Percentiles rank a stretch among this genome's conserved stretches.
phyloP scores from a whole-genome alignment of 2,888 invertebrate genomes.

The Epistrophe grossulariae region DNA sequence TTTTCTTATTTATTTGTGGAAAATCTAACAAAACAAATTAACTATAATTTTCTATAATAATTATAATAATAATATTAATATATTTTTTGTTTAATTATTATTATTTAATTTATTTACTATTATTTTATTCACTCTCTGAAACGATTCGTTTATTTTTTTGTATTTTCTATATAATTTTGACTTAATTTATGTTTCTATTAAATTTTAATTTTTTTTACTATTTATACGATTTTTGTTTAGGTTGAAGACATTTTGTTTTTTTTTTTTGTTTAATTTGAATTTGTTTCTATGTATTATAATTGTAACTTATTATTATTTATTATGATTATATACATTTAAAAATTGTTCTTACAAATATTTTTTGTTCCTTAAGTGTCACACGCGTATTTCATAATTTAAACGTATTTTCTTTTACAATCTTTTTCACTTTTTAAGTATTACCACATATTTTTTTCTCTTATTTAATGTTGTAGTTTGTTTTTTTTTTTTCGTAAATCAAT shows the following conservation, averaged over 20 bases:
- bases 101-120: background rate
- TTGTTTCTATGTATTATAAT: conserved; percentile 60
- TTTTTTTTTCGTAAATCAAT: conserved; percentile 21
- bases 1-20: conserved; percentile 58
- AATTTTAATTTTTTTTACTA: conserved; percentile 45
- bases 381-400: conserved; percentile 14
- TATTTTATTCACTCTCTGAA: conserved; percentile 55
- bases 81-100: conserved; percentile 23
- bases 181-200: conserved; percentile 22
- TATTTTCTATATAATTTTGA: conserved; percentile 26
- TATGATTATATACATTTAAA: conserved; percentile 73
- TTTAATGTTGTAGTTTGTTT: conserved; percentile 26
- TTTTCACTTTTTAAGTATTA: conserved; percentile 71
- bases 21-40: conserved; percentile 74
- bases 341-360: conserved; percentile 53
- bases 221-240: conserved; percentile 51
- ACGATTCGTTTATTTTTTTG: conserved; percentile 54
- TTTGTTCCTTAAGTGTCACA: conserved; percentile 49
- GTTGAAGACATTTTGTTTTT: conserved; percentile 38
- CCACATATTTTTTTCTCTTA: conserved; percentile 55
- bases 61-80: conserved; percentile 46
- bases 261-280: conserved; percentile 36
- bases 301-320: conserved; percentile 51
- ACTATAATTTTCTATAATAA: conserved; percentile 54
- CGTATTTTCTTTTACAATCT: conserved; percentile 20